Conservation (phyloP, 2,113 vertebrate genomes). For the Pelecanus crispus region DNA sequence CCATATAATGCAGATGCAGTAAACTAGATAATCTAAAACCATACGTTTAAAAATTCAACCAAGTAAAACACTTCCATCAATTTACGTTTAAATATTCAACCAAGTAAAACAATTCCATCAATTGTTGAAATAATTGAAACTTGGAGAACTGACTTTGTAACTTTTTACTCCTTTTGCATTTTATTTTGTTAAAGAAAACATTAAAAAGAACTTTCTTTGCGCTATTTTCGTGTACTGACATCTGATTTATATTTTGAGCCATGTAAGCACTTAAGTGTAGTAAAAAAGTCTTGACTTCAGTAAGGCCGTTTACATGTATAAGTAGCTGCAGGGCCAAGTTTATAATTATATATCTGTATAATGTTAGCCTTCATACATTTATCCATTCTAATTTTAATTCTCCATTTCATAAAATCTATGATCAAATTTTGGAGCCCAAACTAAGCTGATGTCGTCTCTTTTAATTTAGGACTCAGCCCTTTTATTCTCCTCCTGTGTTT, state of each 20-base stretch:
- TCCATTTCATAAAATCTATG: slow-evolving; percentile 40
- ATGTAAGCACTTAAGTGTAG: neutral
- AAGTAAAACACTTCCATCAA: neutral
- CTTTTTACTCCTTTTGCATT: neutral
- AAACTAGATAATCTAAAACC: neutral
- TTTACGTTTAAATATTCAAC: neutral
- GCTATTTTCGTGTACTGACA: neutral
- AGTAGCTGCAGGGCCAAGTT: neutral
- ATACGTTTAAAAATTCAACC: neutral
- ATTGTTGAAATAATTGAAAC: neutral
- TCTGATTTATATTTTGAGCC: neutral
- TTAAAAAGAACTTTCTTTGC: neutral
- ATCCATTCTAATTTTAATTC: neutral
- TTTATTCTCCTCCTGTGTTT: slow-evolving; percentile 37
- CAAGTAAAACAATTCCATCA: neutral
- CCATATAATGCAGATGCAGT: neutral
- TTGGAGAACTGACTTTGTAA: neutral
- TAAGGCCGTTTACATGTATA: neutral
- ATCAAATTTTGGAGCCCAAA: slow-evolving; percentile 43
- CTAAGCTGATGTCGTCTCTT: slow-evolving; percentile 35
- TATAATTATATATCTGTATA: slow-evolving; percentile 18
- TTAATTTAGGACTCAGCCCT: slow-evolving; percentile 53
- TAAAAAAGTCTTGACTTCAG: neutral
- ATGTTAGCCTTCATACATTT: neutral
- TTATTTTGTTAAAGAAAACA: neutral